These are phyloP conservation scores for Meloe dianella DNA, from an alignment of 2,888 invertebrate genomes.

Conservation along the genomic window DNA sequence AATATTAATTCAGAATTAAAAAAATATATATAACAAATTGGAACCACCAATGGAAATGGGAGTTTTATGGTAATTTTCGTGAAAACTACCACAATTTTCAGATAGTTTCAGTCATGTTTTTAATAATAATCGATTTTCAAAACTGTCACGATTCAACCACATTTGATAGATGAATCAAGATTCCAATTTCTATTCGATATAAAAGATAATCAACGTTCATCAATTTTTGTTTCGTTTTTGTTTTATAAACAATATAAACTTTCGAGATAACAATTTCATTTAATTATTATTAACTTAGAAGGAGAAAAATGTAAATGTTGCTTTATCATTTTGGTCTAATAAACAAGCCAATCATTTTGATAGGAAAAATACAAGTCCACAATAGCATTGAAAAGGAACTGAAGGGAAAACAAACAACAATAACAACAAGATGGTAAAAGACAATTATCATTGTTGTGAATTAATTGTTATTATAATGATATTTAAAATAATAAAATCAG, in stretches of 20 bases:
- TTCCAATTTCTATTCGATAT: not conserved
- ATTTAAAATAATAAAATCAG: constrained; percentile 32
- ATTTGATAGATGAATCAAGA: not conserved
- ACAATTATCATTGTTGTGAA: constrained; percentile 28
- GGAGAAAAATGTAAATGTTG: not conserved
- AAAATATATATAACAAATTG: too few relatives aligned
- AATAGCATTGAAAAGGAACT: not conserved
- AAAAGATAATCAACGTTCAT: not conserved
- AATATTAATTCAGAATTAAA: not conserved
- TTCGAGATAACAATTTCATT: not conserved
- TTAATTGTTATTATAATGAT: constrained; percentile 29
- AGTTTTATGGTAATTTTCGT: not conserved
- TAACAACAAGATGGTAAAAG: constrained; percentile 15
- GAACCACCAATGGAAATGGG: not conserved
- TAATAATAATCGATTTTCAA: not conserved
- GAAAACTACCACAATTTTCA: not conserved
- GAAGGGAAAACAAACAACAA: not conserved
- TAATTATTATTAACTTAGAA: not conserved
- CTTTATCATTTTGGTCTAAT: not conserved
- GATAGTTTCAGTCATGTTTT: not conserved
- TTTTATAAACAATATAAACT: not conserved
- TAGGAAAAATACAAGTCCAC: constrained; percentile 10
- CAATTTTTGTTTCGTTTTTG: not conserved
- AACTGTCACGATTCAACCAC: not conserved
- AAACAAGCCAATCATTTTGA: not conserved